Base-by-base conservation (phyloP, 1,140 invertebrate species). In the Riptortus pedestris region DNA sequence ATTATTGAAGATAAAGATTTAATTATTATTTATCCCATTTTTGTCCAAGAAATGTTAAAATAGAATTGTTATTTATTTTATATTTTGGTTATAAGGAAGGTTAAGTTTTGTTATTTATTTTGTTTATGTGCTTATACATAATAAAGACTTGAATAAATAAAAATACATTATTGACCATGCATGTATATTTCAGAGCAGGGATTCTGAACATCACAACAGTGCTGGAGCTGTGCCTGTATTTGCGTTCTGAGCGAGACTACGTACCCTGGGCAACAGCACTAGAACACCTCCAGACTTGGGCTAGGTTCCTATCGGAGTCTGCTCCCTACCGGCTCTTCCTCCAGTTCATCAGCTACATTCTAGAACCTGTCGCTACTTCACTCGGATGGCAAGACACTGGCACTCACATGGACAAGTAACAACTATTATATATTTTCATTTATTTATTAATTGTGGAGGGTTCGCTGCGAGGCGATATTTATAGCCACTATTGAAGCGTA, bases 211-310 rank as follows among this genome's bases (percentile, higher is more conserved):
- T 83, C 5, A 79, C 79, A 1, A 75, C 87, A 31, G 85, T 87
- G 5, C 70, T 91, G 45, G 74, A 84, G 67, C 70, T 88, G 47
- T 82, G 84, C 1, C 74, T 83, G 55, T 91, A 90, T 74, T 75
- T 92, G 12, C 70, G 81, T 9, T 80, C 83, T 5, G 88, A 91
- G 72, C 77, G 77, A 11, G 84, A 88, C 66, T 87, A 87, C 70
- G 81, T 85, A 2, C 86, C 86, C 1, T 88, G 86, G 86, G 79
- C 81, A 3, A 86, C 85, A 0, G 85, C 86, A 0, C 74, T 85
- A 0, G 76, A 79, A 62, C 86, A 88, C 74, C 77, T 90, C 3
- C 78, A 82, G 63, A 78, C 80, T 5, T 85, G 87, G 79, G 82
- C 81, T 65, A 77, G 79, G 60, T 79, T 83, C 71, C 74, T 90